phyloP scores from a whole-genome alignment of 2,888 invertebrate genomes.

The Scaptomyza tumidula region DNA sequence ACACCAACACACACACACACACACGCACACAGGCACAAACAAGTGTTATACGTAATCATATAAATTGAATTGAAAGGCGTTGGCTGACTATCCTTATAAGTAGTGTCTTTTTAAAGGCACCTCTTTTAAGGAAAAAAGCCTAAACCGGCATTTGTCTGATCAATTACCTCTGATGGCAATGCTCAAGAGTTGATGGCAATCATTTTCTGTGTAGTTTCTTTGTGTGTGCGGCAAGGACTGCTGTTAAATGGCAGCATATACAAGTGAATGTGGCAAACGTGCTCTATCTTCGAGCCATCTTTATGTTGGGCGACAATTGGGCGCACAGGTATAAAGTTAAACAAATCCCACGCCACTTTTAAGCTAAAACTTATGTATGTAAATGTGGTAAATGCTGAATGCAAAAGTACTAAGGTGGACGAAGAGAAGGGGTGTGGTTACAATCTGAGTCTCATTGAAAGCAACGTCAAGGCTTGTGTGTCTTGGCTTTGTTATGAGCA shows the following conservation, averaged over 20 bases:
- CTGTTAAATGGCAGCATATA: constrained; percentile 63
- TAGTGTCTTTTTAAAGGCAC: constrained; percentile 56
- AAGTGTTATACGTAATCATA: constrained; percentile 21
- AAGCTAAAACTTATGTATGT: constrained; percentile 67
- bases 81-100: background rate
- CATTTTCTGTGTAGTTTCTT: constrained; percentile 51
- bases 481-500: constrained; percentile 41
- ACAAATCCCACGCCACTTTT: constrained; percentile 52
- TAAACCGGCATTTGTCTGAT: constrained; percentile 61
- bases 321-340: constrained; percentile 45
- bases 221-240: constrained; percentile 6
- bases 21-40: background rate
- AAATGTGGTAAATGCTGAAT: constrained; percentile 52
- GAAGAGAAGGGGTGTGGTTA: background rate
- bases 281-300: constrained; percentile 65
- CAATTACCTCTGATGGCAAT: constrained; percentile 62
- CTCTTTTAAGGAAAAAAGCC: constrained; percentile 21
- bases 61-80: constrained; percentile 49
- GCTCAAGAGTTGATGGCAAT: constrained; percentile 26
- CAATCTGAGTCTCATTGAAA: constrained; percentile 4
- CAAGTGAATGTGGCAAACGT: constrained; percentile 53
- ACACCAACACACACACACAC: constrained; percentile 21
- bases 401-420: constrained; percentile 8
- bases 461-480: constrained; percentile 42
- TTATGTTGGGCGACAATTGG: constrained; percentile 38